Conservation (phyloP, 2,797 vertebrate genomes). For the Aphelocoma californica region DNA sequence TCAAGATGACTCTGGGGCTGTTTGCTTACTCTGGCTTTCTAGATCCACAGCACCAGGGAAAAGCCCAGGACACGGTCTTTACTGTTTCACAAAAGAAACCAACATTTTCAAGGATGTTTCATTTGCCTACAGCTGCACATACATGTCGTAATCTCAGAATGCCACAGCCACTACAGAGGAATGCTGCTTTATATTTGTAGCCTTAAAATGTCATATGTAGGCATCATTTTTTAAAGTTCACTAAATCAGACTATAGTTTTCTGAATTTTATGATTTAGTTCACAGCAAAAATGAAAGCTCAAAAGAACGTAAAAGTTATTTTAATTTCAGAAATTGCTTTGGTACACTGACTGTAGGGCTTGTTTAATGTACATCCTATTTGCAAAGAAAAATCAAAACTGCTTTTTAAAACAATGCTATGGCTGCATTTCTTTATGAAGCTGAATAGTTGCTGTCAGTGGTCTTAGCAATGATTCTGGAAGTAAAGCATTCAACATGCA, state of each 20-base stretch:
- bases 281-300: not conserved
- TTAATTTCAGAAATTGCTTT: constrained; percentile 6
- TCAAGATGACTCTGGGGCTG: not conserved
- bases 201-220: not conserved
- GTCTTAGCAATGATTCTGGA: not conserved
- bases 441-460: not conserved
- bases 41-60: not conserved
- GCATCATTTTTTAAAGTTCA: not conserved
- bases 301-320: not conserved
- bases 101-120: not conserved
- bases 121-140: not conserved
- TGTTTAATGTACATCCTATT: not conserved
- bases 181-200: not conserved
- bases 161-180: not conserved
- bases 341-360: not conserved
- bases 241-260: not conserved
- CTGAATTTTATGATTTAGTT: not conserved
- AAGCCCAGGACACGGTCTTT: not conserved
- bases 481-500: constrained; percentile 43
- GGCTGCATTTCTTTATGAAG: not conserved
- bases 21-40: not conserved
- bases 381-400: not conserved
- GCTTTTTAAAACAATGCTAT: not conserved
- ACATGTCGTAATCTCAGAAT: not conserved
- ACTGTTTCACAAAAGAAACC: not conserved